Percentiles rank a stretch among this genome's conserved stretches.
Evolutionary conservation across 2,888 invertebrate genomes (phyloP).

Genomic region (Apantesis nais): DNA sequence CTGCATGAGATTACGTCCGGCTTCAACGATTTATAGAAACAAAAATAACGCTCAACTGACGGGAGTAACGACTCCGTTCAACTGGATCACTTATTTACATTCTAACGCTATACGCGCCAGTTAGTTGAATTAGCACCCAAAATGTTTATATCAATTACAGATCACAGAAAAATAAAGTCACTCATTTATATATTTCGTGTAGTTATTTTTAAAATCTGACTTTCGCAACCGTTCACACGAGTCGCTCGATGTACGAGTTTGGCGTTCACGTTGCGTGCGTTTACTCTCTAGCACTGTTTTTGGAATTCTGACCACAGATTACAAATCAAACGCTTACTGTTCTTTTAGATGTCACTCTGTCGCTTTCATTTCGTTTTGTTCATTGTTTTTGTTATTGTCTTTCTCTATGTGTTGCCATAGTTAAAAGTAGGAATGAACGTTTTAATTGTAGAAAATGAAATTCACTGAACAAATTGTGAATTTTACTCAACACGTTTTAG

Average conservation of each 20-base stretch:
- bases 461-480: no score
- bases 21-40: slow-evolving; percentile 35
- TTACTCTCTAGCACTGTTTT: not conserved
- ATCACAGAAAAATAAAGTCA: slow-evolving; percentile 10
- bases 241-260: slow-evolving; percentile 3
- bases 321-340: not conserved
- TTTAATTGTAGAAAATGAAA: not conserved
- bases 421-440: not conserved
- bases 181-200: slow-evolving; percentile 16
- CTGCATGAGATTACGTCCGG: slow-evolving; percentile 38
- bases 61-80: slow-evolving; percentile 18
- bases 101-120: not conserved
- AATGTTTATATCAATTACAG: slow-evolving; percentile 4
- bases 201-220: slow-evolving; percentile 14
- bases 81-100: slow-evolving; percentile 22
- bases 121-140: not conserved
- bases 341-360: not conserved
- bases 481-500: no score
- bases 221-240: slow-evolving; percentile 9
- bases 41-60: slow-evolving; percentile 50
- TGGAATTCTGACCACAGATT: not conserved
- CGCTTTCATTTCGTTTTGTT: not conserved
- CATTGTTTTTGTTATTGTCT: not conserved
- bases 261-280: slow-evolving; percentile 12
- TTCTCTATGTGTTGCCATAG: not conserved